Percentiles rank a stretch among this genome's conserved stretches.
These are phyloP conservation scores for Odontomachus brunneus DNA, from an alignment of 1,140 invertebrate species.

Conservation along the genomic window DNA sequence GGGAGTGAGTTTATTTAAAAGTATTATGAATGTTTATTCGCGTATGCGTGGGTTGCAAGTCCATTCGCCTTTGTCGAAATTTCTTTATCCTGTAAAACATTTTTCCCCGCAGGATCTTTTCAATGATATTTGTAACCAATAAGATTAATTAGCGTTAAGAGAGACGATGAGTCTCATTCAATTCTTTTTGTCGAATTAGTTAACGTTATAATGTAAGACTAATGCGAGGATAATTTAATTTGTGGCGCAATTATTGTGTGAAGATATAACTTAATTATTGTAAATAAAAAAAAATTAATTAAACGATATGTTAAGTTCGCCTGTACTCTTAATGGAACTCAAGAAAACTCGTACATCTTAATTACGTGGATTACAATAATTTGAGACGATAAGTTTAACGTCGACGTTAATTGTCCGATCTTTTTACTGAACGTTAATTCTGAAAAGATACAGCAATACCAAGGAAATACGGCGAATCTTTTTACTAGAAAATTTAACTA, in stretches of 20 bases:
- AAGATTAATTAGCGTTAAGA: constrained; percentile 24
- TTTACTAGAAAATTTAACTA: no score
- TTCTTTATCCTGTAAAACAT: background rate
- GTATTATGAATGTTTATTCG: constrained; percentile 13
- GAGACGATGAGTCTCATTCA: constrained; percentile 15
- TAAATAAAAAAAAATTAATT: constrained; percentile 58
- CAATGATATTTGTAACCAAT: background rate
- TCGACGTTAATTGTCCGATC: no score
- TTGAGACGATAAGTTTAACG: constrained; percentile 27
- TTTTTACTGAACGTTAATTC: no score
- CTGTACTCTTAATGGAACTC: constrained; percentile 28
- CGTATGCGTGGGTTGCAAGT: background rate
- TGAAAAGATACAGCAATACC: no score
- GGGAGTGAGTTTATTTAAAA: constrained; percentile 20
- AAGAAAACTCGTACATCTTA: background rate
- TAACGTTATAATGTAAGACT: constrained; percentile 23
- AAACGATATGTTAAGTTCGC: constrained; percentile 36
- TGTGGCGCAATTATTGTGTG: constrained; percentile 28
- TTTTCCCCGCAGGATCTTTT: background rate
- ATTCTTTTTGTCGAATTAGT: constrained; percentile 27
- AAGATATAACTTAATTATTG: constrained; percentile 50
- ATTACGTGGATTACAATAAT: background rate
- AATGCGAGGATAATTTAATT: constrained; percentile 34
- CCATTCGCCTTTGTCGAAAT: background rate
- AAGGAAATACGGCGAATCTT: no score